Conservation (phyloP, 2,797 vertebrate genomes). For the Ptychadena robeensis region DNA sequence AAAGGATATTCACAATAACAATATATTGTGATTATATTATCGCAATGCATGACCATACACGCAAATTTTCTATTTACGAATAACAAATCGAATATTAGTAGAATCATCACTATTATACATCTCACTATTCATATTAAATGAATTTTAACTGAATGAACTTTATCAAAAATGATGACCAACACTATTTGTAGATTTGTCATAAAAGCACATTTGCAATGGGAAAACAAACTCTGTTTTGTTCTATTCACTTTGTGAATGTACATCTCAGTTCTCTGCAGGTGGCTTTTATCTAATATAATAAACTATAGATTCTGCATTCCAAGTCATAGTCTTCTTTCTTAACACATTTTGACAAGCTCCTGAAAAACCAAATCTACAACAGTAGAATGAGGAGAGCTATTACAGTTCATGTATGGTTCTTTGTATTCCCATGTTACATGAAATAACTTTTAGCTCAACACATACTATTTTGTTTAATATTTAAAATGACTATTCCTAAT, state of each 20-base stretch:
- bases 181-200: neutral
- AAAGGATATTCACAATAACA: too few species aligned
- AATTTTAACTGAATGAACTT: too few species aligned
- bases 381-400: neutral
- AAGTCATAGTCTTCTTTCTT: neutral
- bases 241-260: constrained; percentile 10
- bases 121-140: too few species aligned
- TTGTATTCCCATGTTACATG: constrained; percentile 7
- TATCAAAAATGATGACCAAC: neutral
- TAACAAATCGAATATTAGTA: too few species aligned
- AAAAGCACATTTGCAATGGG: neutral
- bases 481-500: neutral
- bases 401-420: constrained; percentile 8
- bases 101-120: too few species aligned
- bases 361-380: neutral
- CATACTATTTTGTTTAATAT: constrained; percentile 2
- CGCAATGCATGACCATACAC: too few species aligned
- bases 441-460: neutral
- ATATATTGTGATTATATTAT: too few species aligned
- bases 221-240: neutral
- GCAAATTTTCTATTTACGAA: too few species aligned
- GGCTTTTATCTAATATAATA: constrained; percentile 16
- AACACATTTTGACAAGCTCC: constrained; percentile 26
- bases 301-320: constrained; percentile 5
- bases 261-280: neutral